Percentiles rank a stretch among this genome's conserved stretches.
Conservation (phyloP, 2,113 vertebrate species). For the Capreolus pygargus region DNA sequence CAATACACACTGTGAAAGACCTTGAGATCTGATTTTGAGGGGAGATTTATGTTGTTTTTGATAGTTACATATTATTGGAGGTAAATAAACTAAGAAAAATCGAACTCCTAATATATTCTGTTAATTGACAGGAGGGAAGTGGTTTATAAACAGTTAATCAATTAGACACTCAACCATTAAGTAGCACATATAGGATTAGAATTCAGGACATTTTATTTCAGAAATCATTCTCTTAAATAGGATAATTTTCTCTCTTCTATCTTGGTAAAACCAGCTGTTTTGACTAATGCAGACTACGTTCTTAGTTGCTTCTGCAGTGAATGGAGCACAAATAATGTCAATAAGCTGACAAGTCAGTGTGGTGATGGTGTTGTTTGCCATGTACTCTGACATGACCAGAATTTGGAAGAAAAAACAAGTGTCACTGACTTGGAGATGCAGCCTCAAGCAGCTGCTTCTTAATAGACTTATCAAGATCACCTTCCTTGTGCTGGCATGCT, state of each 20-base stretch:
- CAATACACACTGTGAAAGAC: neutral
- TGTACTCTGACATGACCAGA: conserved; percentile 58
- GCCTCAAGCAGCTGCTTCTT: conserved; percentile 28
- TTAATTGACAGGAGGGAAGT: neutral
- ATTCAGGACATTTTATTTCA: neutral
- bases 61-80: neutral
- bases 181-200: neutral
- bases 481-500: neutral
- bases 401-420: conserved; percentile 50
- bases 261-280: conserved; percentile 9
- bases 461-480: conserved; percentile 64
- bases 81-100: neutral
- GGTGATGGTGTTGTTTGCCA: conserved; percentile 42
- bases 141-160: neutral
- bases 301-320: neutral
- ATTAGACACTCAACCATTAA: neutral
- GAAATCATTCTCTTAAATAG: neutral
- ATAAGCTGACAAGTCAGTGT: conserved; percentile 53
- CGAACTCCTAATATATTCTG: neutral
- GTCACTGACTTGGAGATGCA: neutral
- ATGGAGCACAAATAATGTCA: conserved; percentile 46
- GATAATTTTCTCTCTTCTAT: neutral
- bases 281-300: neutral
- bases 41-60: neutral
- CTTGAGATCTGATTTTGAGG: neutral